A percentile compares a stretch with the other conserved stretches of the same genome.
phyloP scores from a whole-genome alignment of 2,888 invertebrate species.

The Penaeus monodon region DNA sequence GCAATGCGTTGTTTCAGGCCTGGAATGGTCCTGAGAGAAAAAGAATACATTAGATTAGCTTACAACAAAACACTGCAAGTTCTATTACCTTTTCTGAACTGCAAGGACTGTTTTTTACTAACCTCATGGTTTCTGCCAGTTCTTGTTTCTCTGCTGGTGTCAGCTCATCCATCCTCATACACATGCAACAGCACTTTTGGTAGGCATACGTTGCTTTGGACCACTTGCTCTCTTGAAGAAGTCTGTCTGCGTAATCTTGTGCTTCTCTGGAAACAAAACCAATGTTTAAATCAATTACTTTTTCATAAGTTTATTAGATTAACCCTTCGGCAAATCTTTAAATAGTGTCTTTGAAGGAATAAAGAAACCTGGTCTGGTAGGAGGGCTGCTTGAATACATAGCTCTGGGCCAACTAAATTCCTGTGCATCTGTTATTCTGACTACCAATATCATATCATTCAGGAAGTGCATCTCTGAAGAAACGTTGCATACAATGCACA shows the following conservation, averaged over 20 bases:
- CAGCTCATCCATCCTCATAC: slow-evolving; percentile 78
- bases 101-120: not conserved
- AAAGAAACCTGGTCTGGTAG: no score
- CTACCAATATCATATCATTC: no score
- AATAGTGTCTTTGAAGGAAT: no score
- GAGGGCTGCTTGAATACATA: no score
- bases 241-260: slow-evolving; percentile 78
- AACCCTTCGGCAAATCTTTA: no score
- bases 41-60: no score
- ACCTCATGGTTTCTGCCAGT: slow-evolving; percentile 67
- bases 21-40: slow-evolving; percentile 79
- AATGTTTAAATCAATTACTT: not conserved
- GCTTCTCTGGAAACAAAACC: slow-evolving; percentile 81
- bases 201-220: slow-evolving; percentile 92
- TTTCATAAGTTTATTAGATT: not conserved
- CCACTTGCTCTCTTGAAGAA: slow-evolving; percentile 88
- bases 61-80: no score
- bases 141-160: slow-evolving; percentile 73
- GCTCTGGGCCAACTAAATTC: no score
- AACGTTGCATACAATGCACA: not conserved
- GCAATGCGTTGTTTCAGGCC: slow-evolving; percentile 89
- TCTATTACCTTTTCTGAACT: no score
- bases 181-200: slow-evolving; percentile 85
- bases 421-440: no score
- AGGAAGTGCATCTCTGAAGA: not conserved